Evolutionary conservation across 23 tunicate species (phyloP).

Genomic region (Ciona savignyi): DNA sequence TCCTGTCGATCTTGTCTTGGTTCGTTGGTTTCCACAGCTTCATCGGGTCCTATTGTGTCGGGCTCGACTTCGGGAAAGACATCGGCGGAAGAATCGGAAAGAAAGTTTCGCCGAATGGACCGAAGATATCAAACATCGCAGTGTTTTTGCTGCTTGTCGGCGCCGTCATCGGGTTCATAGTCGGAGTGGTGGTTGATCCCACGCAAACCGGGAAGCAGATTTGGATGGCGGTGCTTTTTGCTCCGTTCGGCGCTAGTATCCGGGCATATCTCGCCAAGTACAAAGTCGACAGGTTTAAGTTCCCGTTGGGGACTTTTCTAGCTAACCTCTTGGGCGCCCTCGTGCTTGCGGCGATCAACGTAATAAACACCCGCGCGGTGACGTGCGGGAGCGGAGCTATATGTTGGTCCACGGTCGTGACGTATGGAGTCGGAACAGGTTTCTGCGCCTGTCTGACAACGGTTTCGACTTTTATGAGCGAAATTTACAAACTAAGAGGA

Average conservation of each 20-base stretch:
- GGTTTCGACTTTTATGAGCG: conserved; percentile 70
- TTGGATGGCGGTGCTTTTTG: conserved; percentile 39
- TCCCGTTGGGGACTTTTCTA: conserved; percentile 35
- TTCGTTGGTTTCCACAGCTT: conserved; percentile 51
- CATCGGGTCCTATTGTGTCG: conserved; percentile 42
- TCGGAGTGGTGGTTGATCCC: conserved; percentile 33
- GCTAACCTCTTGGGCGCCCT: conserved; percentile 34
- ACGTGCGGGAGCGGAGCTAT: conserved; percentile 18
- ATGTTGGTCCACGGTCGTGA: conserved; percentile 42
- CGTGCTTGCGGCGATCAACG: conserved; percentile 21
- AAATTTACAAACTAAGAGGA: conserved; percentile 30
- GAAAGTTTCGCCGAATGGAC: conserved; percentile 11
- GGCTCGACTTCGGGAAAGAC: conserved; percentile 44
- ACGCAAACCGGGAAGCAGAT: conserved; percentile 12
- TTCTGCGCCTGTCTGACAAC: conserved; percentile 81
- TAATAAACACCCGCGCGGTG: conserved; percentile 22
- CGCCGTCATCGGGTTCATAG: conserved; percentile 16
- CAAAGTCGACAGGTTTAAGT: conserved; percentile 15
- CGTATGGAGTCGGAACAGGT: conserved; percentile 50
- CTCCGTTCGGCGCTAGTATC: conserved; percentile 38
- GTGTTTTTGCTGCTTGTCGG: conserved; percentile 9
- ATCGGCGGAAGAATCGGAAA: conserved; percentile 15
- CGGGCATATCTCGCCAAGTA: conserved; percentile 17
- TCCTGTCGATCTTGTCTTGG: conserved; percentile 26
- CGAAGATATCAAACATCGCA: conserved; percentile 17